A percentile compares a stretch with the other conserved stretches of the same genome.
Evolutionary conservation across 53 echinoderm and acorn worm genomes (phyloP).

Genomic region (Stichopus horrens): DNA sequence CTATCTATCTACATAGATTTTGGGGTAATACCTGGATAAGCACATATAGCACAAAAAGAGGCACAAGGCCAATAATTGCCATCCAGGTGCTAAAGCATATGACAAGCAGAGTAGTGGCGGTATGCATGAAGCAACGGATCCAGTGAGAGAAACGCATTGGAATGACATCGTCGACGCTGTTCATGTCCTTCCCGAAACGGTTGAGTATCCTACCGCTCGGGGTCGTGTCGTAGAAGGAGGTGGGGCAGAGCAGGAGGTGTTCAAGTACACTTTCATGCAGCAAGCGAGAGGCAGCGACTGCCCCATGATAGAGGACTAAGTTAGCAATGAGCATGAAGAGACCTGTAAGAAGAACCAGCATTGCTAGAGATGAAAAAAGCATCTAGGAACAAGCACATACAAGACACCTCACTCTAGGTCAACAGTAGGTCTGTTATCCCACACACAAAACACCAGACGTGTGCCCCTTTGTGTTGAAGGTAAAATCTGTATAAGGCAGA

Average conservation of each 20-base stretch:
- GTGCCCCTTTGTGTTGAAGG: too few relatives aligned
- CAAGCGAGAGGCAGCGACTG: slow-evolving; percentile 50
- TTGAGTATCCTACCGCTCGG: slow-evolving; percentile 80
- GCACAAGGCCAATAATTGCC: slow-evolving; percentile 37
- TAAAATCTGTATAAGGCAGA: too few relatives aligned
- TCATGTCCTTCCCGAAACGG: slow-evolving; percentile 76
- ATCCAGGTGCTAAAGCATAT: slow-evolving; percentile 53
- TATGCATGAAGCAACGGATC: slow-evolving; percentile 41
- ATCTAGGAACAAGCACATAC: too few relatives aligned
- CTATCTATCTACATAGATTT: too few relatives aligned
- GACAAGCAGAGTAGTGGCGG: slow-evolving; percentile 43
- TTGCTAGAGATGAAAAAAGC: neutral
- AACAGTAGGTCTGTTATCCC: too few relatives aligned
- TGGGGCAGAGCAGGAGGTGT: slow-evolving; percentile 65
- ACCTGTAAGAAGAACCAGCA: slow-evolving; percentile 35
- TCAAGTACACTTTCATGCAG: slow-evolving; percentile 59
- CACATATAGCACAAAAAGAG: slow-evolving; percentile 44
- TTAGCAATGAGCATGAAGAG: slow-evolving; percentile 33
- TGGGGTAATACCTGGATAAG: slow-evolving; percentile 52
- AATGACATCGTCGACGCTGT: slow-evolving; percentile 61
- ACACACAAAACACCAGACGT: too few relatives aligned
- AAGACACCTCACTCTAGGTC: too few relatives aligned
- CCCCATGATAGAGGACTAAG: slow-evolving; percentile 50
- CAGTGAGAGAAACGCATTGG: slow-evolving; percentile 53
- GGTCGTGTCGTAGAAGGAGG: slow-evolving; percentile 80